Conservation (phyloP, 2,113 vertebrate species). For the cattle (Bos taurus) region ARS-UCD2.0 NC_037346.1:7225501-7226000, state of each 20-base stretch:
- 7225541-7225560: background rate
- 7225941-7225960: background rate
- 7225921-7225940: background rate
- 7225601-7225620: background rate
- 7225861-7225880: background rate
- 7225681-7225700: rapidly evolving
- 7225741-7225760: background rate
- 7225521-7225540: background rate
- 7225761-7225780: background rate
- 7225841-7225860: background rate
- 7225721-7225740: background rate
- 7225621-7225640: background rate
- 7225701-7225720: background rate
- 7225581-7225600: background rate
- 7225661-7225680: background rate
- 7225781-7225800: background rate
- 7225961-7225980: background rate
- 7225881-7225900: background rate
- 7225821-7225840: background rate
- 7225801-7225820: background rate
- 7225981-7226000: background rate
- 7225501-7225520: background rate
- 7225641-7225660: background rate
- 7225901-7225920: background rate
- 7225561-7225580: background rate